phyloP scores from a whole-genome alignment of 2,888 invertebrate species.

The Meta bourneti region DNA sequence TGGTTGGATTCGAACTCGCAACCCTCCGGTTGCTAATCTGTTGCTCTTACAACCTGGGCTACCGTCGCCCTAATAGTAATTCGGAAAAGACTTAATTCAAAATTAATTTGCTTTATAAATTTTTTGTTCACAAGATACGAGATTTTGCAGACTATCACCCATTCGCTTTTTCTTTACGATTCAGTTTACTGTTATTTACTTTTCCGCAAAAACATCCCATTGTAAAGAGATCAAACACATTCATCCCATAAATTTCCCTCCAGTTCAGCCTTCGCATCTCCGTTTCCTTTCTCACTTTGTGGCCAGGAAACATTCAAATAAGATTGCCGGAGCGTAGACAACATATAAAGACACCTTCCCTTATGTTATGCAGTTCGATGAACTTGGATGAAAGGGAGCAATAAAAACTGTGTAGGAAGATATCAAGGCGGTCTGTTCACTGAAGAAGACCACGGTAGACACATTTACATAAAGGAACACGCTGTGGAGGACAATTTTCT shows the following conservation, averaged over 20 bases:
- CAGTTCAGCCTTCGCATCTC: neutral
- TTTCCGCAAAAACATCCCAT: neutral
- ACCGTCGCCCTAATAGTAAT: no score
- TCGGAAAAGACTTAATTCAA: no score
- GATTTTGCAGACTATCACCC: neutral
- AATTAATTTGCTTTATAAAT: no score
- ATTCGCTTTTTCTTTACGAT: neutral
- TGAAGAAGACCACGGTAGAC: neutral
- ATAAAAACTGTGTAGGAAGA: neutral
- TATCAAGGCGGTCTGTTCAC: neutral
- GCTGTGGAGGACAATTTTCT: conserved; percentile 5
- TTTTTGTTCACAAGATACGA: no score
- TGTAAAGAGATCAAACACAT: neutral
- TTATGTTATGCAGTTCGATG: conserved; percentile 25
- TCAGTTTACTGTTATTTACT: neutral
- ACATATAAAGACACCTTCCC: conserved; percentile 7
- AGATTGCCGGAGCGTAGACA: neutral
- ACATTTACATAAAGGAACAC: conserved; percentile 7
- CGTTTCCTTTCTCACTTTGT: conserved; percentile 3
- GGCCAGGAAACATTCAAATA: conserved; percentile 17
- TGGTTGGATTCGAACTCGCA: no score
- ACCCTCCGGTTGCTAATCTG: no score
- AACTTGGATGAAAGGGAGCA: neutral
- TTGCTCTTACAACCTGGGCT: no score
- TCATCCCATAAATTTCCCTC: neutral